A percentile compares a stretch with the other conserved stretches of the same genome.
phyloP scores from a whole-genome alignment of 2,113 vertebrate genomes.

The Galemys pyrenaicus region DNA sequence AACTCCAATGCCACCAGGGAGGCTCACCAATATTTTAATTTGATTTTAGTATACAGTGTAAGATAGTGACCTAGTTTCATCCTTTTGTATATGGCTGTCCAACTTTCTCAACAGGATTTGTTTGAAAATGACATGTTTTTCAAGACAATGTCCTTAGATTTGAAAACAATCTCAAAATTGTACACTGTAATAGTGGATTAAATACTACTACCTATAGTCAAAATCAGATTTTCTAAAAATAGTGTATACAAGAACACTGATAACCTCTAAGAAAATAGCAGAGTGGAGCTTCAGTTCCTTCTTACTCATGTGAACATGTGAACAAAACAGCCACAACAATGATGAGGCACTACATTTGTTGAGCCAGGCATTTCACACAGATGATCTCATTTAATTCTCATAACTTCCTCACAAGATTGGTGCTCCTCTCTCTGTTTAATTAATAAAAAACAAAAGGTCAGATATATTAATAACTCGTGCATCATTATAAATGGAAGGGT shows the following conservation, averaged over 20 bases:
- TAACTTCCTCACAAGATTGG: not conserved
- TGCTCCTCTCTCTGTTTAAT: not conserved
- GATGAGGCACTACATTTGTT: not conserved
- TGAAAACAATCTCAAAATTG: conserved; percentile 19
- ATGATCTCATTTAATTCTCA: conserved; percentile 25
- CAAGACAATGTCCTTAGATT: not conserved
- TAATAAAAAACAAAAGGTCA: not conserved
- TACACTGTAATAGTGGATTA: conserved; percentile 13
- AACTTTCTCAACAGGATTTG: no score
- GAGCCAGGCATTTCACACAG: not conserved
- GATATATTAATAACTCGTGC: not conserved
- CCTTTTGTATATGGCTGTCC: no score
- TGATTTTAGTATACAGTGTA: no score
- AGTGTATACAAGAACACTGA: not conserved
- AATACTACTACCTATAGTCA: conserved; percentile 22
- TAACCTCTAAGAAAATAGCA: not conserved
- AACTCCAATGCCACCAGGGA: no score
- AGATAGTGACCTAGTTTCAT: no score
- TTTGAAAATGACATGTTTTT: not conserved
- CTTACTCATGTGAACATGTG: not conserved
- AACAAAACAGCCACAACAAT: not conserved
- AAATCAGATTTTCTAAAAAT: conserved; percentile 36
- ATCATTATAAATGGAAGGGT: not conserved
- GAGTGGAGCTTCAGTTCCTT: not conserved
- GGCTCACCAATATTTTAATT: no score